phyloP scores from a whole-genome alignment of 2,797 vertebrate species.

The Micropoecilia bifurca region DNA sequence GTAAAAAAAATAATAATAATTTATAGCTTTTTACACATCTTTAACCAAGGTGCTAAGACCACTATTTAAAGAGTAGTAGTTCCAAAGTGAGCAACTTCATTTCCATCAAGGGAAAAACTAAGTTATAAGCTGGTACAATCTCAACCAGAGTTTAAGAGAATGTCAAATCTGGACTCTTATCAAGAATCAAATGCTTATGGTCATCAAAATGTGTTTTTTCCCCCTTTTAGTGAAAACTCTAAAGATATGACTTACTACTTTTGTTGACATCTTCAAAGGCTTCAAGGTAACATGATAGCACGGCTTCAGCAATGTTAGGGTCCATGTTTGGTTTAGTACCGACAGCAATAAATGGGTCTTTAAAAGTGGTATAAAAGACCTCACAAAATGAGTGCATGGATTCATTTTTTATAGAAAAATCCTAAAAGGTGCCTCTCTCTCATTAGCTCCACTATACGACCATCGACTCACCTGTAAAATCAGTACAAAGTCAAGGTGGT shows the following conservation, averaged over 20 bases:
- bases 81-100: not conserved
- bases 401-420: conserved; percentile 4
- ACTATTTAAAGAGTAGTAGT: not conserved
- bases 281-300: conserved; percentile 12
- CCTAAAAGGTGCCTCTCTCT: not conserved
- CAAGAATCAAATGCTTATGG: not conserved
- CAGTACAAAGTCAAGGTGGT: conserved; percentile 2
- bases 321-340: conserved; percentile 9
- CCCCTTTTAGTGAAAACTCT: not conserved
- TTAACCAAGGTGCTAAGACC: not conserved
- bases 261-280: not conserved
- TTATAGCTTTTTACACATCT: not conserved
- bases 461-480: not conserved
- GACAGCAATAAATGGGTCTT: not conserved
- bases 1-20: not conserved
- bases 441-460: not conserved
- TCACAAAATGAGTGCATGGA: conserved; percentile 4
- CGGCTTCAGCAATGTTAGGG: conserved; percentile 1
- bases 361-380: conserved; percentile 1
- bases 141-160: not conserved
- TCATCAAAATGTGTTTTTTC: not conserved
- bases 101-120: not conserved
- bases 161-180: not conserved
- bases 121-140: not conserved
- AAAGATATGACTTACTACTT: not conserved